Evolutionary conservation across 1,140 invertebrate genomes (phyloP), one percentile per base, ranked within the genome.

Genomic region (Drosophila paulistorum): DNA sequence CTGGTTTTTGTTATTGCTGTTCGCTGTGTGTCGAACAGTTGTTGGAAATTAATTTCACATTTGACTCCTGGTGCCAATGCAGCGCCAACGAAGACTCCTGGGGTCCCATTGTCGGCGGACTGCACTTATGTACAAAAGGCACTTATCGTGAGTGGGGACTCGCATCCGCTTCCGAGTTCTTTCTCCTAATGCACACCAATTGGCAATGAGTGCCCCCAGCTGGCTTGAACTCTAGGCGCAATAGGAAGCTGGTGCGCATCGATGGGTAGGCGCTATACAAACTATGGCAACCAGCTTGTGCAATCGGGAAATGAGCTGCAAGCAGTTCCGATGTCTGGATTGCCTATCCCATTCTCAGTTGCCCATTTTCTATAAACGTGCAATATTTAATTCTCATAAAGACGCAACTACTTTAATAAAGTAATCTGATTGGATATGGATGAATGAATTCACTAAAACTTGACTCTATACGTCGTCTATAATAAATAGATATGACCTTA

Each of bases 11-110:
- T 77, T 71, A 73, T 77, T 79, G 65, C 70, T 68, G 74, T 59
- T 63, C 65, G 57, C 64, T 73, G 70, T 79, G 70, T 79, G 74
- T 77, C 74, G 77, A 79, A 79, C 77, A 77, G 77, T 77, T 79
- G 74, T 62, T 79, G 58, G 63, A 79, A 79, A 79, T 79, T 79
- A 79, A 77, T 79, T 79, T 79, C 77, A 71, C 74, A 79, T 77
- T 77, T 79, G 77, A 79, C 77, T 79, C 70, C 74, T 70, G 74
- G n/a, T 74, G 74, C 70, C 71, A 63, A 61, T 71, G 26, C 65
- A 69, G 42, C 54, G 33, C 14, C 51, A 58, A 13, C 30, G 54
- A 23, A 54, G 35, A 37, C 51, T 39, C 14, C 65, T 35, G n/a
- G 7, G 20, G 7, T 23, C 17, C 45, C 17, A 37, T 66, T 35